Base-by-base conservation (phyloP, 2,888 invertebrate genomes). In the Caenorhabditis zanzibari region DNA sequence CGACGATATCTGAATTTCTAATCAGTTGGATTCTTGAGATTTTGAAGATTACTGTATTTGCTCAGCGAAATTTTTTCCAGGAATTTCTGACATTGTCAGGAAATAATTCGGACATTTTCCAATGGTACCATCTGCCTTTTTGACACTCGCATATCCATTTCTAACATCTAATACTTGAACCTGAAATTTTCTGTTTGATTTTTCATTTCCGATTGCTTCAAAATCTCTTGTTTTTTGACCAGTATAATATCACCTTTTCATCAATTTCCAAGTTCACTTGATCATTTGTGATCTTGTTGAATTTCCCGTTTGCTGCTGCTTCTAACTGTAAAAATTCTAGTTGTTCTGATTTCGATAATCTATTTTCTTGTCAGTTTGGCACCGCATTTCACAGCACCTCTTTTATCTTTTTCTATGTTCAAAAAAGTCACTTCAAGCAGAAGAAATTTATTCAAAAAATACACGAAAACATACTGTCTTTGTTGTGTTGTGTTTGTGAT, bases 231-330 rank as follows among this genome's bases (percentile, higher is more conserved):
- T 32, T 26, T 38, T 41, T 12, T n/a, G n/a, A n/a, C n/a, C n/a
- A n/a, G n/a, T n/a, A n/a, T n/a, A n/a, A n/a, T n/a, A n/a, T 63
- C 41, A 85, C 87, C 81, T 82, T 81, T 58, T 87, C 87, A 56
- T 80, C 83, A 19, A 12, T 44, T 16, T 75, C 49, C 54, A 85
- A 47, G 24, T 72, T 49, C 22, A 85, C 59, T 47, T 85, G 85
- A 24, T 81, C 82, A 24, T 66, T 61, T 47, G 71, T 38, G 22
- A 85, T 38, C 22, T 69, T 84, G 24, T 58, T 16, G 68, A 61
- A 87, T 24, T 64, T 72, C 22, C 77, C 71, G 3, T 54, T 52
- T 16, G 68, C 87, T 5, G 68, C 75, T 16, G 85, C 87, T 44
- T 64, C 72, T 19, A 86, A 59, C 79, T 81, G 84, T 28, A 83